These are phyloP conservation scores for Corythoichthys intestinalis DNA, from an alignment of 2,113 vertebrate genomes.

Conservation along the genomic window DNA sequence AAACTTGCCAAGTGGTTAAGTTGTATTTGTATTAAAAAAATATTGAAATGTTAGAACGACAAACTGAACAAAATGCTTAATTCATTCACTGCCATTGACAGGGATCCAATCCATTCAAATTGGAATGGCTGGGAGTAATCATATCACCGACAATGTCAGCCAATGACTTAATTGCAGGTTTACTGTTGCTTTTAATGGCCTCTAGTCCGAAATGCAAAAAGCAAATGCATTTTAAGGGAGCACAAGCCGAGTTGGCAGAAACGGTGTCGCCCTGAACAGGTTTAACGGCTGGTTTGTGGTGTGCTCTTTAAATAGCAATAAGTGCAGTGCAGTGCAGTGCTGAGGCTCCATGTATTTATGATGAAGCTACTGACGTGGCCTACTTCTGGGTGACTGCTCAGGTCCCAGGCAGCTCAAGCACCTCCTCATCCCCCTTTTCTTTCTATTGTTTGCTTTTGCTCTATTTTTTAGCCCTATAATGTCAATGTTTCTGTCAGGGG, in stretches of 20 bases:
- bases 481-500: background rate
- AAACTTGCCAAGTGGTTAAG: too few relatives aligned
- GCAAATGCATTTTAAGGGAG: slow-evolving; percentile 13
- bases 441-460: slow-evolving; percentile 9
- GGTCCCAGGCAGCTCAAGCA: slow-evolving; percentile 18
- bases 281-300: slow-evolving; percentile 39
- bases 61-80: too few relatives aligned
- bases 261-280: slow-evolving; percentile 23
- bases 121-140: too few relatives aligned
- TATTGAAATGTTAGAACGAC: too few relatives aligned
- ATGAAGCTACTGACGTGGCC: slow-evolving; percentile 46
- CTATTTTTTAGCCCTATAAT: background rate
- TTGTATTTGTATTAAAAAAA: too few relatives aligned
- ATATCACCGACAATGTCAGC: too few relatives aligned
- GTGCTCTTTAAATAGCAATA: slow-evolving; percentile 49
- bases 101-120: too few relatives aligned
- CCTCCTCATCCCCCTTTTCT: background rate
- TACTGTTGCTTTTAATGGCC: background rate
- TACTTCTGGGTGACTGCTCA: slow-evolving; percentile 54
- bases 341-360: slow-evolving; percentile 53
- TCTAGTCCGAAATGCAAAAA: background rate
- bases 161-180: background rate
- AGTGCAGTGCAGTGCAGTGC: slow-evolving; percentile 10
- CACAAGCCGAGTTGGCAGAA: slow-evolving; percentile 13
- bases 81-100: too few relatives aligned